Conservation (phyloP, 2,888 invertebrate genomes). For the Iselma pallidipennis region DNA sequence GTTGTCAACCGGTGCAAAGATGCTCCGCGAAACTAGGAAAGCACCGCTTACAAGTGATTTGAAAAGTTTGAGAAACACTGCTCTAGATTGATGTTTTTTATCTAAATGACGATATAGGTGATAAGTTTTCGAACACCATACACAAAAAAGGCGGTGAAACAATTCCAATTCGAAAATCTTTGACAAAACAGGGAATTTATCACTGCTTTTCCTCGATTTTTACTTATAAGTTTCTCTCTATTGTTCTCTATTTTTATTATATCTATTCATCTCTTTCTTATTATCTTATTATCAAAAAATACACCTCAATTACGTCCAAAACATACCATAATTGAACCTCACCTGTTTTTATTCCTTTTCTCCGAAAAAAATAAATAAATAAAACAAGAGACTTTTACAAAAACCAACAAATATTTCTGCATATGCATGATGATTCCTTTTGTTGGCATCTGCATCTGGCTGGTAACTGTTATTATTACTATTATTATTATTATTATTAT, state of each 20-base stretch:
- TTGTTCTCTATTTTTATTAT: neutral
- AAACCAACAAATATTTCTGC: conserved; percentile 46
- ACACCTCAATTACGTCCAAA: neutral
- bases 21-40: no score
- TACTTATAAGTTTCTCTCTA: neutral
- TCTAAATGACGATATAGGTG: no score
- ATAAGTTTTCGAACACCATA: no score
- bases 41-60: no score
- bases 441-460: conserved; percentile 57
- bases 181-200: neutral
- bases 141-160: no score
- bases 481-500: no score
- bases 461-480: conserved; percentile 52
- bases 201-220: neutral
- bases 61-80: no score
- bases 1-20: no score
- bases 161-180: no score
- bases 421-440: conserved; percentile 55
- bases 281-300: neutral
- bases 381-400: neutral
- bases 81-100: no score
- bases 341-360: no score
- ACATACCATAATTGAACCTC: no score
- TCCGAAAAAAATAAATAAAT: neutral
- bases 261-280: neutral